Evolutionary conservation across 2,797 vertebrate species (phyloP).

Genomic region (Hypotaenidia okinawae): DNA sequence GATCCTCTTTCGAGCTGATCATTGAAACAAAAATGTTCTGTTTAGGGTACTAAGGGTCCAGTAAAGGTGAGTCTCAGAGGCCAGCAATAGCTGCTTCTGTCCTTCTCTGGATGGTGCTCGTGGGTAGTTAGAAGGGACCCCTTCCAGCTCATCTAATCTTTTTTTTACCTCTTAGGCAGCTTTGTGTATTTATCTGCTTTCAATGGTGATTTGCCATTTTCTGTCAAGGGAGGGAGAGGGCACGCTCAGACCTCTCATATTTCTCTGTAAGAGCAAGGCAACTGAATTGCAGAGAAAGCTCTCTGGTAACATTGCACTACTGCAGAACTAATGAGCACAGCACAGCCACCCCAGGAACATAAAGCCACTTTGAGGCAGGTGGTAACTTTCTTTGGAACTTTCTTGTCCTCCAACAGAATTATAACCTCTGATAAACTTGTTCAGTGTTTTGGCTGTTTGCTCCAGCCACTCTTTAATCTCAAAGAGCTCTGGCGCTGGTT

Average conservation of each 20-base stretch:
- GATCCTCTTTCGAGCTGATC: neutral
- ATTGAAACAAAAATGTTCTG: neutral
- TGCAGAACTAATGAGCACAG: neutral
- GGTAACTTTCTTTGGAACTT: neutral
- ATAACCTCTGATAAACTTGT: neutral
- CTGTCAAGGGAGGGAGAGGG: neutral
- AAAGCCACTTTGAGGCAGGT: neutral
- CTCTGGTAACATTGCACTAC: neutral
- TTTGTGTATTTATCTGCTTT: neutral
- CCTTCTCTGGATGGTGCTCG: accelerated
- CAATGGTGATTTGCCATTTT: neutral
- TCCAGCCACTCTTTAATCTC: neutral
- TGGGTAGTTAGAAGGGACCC: neutral
- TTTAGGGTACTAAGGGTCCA: neutral
- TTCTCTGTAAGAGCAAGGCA: neutral
- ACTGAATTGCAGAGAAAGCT: neutral
- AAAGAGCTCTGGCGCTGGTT: neutral
- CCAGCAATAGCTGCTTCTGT: neutral
- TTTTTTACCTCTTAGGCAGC: neutral
- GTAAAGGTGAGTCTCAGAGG: neutral
- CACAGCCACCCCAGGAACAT: neutral
- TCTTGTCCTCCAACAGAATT: neutral
- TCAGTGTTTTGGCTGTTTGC: neutral
- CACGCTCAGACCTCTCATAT: neutral
- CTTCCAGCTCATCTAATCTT: neutral